Evolutionary conservation across 2,113 vertebrate genomes (phyloP).

Genomic region (Hymenochirus boettgeri): DNA sequence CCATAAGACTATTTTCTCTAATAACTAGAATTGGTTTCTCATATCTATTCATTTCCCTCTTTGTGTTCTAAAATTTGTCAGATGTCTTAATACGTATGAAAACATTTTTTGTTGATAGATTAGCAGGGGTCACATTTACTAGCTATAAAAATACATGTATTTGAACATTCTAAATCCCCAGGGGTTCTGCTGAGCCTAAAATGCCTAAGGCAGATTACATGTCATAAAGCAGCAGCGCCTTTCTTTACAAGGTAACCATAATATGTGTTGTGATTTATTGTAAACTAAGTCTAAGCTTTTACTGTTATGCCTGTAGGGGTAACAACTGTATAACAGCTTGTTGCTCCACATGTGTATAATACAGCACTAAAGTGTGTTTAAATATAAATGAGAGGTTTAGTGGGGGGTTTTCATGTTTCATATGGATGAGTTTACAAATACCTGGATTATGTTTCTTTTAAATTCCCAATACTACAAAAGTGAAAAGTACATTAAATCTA

Average conservation of each 20-base stretch:
- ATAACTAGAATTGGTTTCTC: no score
- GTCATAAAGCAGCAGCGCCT: not conserved
- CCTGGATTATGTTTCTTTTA: no score
- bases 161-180: not conserved
- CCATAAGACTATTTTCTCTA: no score
- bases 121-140: conserved; percentile 1
- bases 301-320: not conserved
- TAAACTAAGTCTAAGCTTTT: conserved; percentile 1
- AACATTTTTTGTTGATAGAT: not conserved
- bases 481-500: no score
- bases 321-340: not conserved
- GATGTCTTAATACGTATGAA: not conserved
- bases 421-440: no score
- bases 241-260: not conserved
- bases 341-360: not conserved
- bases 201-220: conserved; percentile 12
- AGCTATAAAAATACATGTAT: conserved; percentile 1
- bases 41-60: no score
- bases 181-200: not conserved
- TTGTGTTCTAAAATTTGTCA: not conserved
- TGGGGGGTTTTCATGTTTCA: no score
- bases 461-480: no score
- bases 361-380: not conserved
- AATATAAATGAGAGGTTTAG: not conserved
- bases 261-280: conserved; percentile 6